Base-by-base conservation (phyloP, 2,113 vertebrate genomes). In the Megatriorchis doriae region DNA sequence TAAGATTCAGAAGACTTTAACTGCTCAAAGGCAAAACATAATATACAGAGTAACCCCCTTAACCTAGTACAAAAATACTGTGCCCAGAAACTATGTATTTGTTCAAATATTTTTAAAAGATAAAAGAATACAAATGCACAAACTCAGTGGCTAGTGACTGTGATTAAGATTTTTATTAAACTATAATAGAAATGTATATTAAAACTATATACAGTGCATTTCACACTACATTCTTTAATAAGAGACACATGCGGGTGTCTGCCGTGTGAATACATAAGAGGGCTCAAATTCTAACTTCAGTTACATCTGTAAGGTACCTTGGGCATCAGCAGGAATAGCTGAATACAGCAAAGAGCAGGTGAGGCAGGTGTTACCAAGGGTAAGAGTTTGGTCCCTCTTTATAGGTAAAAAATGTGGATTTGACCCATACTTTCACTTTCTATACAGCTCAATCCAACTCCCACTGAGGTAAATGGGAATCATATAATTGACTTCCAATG, bases 41-140 rank as follows among this genome's bases (percentile, higher is more conserved):
- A 98, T 97, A 97, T 98, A 97, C 96, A 97, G 65, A 95, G 95
- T 88, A 96, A 96, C 86, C 70, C 88, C 70, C 59, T 96, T 81
- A 97, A 93, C 67, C 97, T 97, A 96, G 97, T 98, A 98, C 90
- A 98, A 98, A 98, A 98, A 98, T 98, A 98, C 59, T 81, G 97
- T 98, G 97, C 90, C 96, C 95, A 97, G 97, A 98, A 98, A 98
- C 94, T 96, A 97, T 95, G 52, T 96, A 96, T 98, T 96, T 98
- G 84, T 98, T 98, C 95, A 97, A 97, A 94, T 95, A 90, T 95
- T 95, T 96, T 96, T 92, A 94, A 97, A 98, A 98, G 88, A 59
- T 94, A 77, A 92, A 96, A 92, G 95, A 97, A 96, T 98, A 96
- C 95, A 98, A 97, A 97, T 67, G 92, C 96, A 62, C 95, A 96